These are phyloP conservation scores for Lamellibrachia satsuma DNA, from an alignment of 2,888 invertebrate species.

Conservation along the genomic window DNA sequence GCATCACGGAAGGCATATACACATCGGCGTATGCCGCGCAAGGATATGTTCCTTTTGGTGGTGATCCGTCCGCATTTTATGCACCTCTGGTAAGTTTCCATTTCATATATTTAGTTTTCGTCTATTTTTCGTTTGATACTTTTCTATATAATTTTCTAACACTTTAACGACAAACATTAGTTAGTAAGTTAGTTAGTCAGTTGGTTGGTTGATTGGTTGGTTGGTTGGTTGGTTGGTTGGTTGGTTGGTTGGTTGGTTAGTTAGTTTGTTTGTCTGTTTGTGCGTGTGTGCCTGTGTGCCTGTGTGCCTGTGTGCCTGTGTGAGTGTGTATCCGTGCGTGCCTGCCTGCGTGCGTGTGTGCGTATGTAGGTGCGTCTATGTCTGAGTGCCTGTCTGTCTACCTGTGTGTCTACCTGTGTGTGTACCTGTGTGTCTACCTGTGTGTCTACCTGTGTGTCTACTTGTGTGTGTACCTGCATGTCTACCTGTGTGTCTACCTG, in stretches of 20 bases:
- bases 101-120: neutral
- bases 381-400: too few species aligned
- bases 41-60: conserved; percentile 62
- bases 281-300: neutral
- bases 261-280: neutral
- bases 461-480: neutral
- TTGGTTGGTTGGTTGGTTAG: neutral
- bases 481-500: neutral
- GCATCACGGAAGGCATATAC: conserved; percentile 67
- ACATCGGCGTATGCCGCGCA: conserved; percentile 56
- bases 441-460: neutral
- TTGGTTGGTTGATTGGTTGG: too few species aligned
- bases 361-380: neutral
- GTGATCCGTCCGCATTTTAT: conserved; percentile 88
- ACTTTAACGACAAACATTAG: too few species aligned
- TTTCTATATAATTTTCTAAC: neutral
- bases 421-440: neutral
- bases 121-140: neutral
- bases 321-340: neutral
- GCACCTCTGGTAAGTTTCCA: conserved; percentile 84
- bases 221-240: too few species aligned
- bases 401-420: too few species aligned
- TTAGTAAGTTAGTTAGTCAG: too few species aligned
- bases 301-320: neutral
- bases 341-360: neutral